phyloP scores from a whole-genome alignment of 1,140 invertebrate genomes.

The Drosophila lini region DNA sequence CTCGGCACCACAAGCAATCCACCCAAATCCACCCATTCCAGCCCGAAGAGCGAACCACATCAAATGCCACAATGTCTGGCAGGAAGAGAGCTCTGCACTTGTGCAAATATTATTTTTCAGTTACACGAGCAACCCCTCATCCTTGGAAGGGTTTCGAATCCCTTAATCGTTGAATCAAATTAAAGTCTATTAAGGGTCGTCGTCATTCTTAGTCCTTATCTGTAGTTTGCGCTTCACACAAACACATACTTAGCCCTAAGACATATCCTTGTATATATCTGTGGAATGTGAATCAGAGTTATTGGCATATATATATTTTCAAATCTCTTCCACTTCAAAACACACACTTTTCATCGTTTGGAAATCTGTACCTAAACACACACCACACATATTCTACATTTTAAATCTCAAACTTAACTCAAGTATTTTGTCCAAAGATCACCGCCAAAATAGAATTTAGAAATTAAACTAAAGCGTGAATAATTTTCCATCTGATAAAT shows the following conservation, averaged over 20 bases:
- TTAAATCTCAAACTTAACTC: conserved; percentile 19
- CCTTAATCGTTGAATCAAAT: conserved; percentile 72
- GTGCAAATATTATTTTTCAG: conserved; percentile 76
- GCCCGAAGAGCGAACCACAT: conserved; percentile 5
- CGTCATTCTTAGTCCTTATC: conserved; percentile 5
- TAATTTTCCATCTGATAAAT: conserved; percentile 54
- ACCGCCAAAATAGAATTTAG: conserved; percentile 27
- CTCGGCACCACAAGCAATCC: conserved; percentile 32
- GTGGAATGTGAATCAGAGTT: conserved; percentile 29
- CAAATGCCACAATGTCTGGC: conserved; percentile 31
- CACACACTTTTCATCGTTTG: conserved; percentile 9
- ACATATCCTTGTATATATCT: conserved; percentile 26
- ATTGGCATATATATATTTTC: conserved; percentile 21
- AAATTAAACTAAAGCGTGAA: conserved; percentile 18
- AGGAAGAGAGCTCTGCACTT: conserved; percentile 47
- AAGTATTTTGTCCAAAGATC: conserved; percentile 42
- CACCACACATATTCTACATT: conserved; percentile 9
- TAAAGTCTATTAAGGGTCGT: conserved; percentile 46
- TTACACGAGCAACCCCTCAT: conserved; percentile 30
- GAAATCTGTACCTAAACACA: conserved; percentile 23
- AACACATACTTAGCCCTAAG: conserved; percentile 4
- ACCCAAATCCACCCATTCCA: conserved; percentile 7
- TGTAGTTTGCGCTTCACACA: conserved; percentile 32
- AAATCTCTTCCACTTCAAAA: conserved; percentile 33
- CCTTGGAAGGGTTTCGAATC: conserved; percentile 25